Evolutionary conservation across 2,888 invertebrate genomes (phyloP).

Genomic region (Nomada ruficornis): DNA sequence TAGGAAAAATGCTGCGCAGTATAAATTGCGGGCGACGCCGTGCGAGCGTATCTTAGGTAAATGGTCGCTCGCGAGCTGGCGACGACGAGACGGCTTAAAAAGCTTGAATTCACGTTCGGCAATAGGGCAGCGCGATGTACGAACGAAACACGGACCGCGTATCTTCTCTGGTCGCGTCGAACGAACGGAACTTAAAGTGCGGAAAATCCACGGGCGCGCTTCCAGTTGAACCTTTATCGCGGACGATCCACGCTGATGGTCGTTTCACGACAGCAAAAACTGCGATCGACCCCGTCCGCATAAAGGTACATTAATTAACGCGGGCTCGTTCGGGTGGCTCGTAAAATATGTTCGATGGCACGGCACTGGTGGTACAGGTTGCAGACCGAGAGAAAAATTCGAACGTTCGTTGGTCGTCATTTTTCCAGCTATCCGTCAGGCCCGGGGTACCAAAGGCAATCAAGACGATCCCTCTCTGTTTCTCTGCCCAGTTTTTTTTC

Average conservation of each 20-base stretch:
- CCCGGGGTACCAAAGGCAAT: background rate
- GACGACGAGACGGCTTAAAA: background rate
- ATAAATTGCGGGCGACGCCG: background rate
- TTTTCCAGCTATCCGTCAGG: background rate
- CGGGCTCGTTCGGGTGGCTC: slow-evolving; percentile 6
- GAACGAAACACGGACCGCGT: slow-evolving; percentile 13
- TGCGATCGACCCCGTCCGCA: slow-evolving; percentile 41
- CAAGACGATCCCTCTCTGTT: background rate
- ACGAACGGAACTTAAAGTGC: slow-evolving; percentile 22
- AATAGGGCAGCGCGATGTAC: background rate
- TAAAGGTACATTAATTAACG: slow-evolving; percentile 55
- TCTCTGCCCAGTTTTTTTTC: background rate
- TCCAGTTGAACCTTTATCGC: slow-evolving; percentile 45
- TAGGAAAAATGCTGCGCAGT: background rate
- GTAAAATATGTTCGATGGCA: slow-evolving; percentile 47
- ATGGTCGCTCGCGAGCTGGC: background rate
- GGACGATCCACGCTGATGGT: slow-evolving; percentile 20
- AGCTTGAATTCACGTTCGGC: background rate
- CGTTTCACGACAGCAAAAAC: slow-evolving; percentile 30
- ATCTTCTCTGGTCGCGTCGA: slow-evolving; percentile 41
- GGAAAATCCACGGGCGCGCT: slow-evolving; percentile 30
- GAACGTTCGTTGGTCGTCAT: slow-evolving; percentile 23
- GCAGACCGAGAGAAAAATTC: slow-evolving; percentile 15
- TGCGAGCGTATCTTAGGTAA: too few species aligned
- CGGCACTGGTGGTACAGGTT: slow-evolving; percentile 32